Evolutionary conservation across 2,113 vertebrate species (phyloP).

Genomic region (Neopipo cinnamomea): DNA sequence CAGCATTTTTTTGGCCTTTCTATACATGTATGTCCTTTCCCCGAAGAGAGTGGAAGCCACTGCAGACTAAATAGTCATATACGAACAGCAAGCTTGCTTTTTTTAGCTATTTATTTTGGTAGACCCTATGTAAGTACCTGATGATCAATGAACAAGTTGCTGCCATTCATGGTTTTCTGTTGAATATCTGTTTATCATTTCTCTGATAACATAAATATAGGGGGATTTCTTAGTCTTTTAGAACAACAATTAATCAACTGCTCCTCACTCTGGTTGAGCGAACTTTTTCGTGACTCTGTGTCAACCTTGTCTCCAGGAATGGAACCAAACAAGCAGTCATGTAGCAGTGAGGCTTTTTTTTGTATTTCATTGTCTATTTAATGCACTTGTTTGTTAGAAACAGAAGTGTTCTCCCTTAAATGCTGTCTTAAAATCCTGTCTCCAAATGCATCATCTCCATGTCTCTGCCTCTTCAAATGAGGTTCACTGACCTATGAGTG

Average conservation of each 20-base stretch:
- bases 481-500: slow-evolving; percentile 26
- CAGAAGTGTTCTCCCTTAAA: background rate
- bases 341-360: background rate
- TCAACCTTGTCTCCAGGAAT: background rate
- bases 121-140: background rate
- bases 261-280: background rate
- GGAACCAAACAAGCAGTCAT: background rate
- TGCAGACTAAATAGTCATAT: background rate
- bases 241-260: background rate
- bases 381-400: background rate
- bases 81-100: background rate
- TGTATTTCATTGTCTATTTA: background rate
- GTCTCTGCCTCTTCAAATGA: background rate
- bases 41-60: background rate
- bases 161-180: background rate
- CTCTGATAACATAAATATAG: background rate
- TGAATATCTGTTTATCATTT: background rate
- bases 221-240: background rate
- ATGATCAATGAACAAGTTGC: background rate
- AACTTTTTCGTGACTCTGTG: background rate
- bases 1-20: background rate
- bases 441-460: background rate
- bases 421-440: background rate
- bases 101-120: background rate
- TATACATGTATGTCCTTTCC: background rate